Evolutionary conservation across 92 coral and sea anemone genomes (phyloP).

Genomic region (Heliopora coerulea): DNA sequence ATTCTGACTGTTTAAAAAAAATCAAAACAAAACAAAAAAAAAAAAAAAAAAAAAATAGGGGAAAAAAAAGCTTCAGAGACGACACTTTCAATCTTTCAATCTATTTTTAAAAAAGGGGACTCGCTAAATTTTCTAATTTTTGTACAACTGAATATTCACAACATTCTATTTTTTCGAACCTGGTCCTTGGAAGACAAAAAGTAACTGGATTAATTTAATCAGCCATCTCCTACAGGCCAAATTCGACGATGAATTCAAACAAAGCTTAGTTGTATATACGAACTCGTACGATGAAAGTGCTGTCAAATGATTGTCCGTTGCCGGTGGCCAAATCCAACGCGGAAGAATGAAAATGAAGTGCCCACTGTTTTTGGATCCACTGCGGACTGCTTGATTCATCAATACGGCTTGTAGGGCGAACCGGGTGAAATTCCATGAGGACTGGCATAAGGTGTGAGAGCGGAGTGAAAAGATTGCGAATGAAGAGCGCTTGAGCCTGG

Average conservation of each 20-base stretch:
- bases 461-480: conserved; percentile 25
- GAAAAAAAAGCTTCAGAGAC: not conserved
- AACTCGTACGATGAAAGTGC: too few species aligned
- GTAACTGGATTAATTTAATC: too few species aligned
- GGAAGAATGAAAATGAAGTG: too few species aligned
- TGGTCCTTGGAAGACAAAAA: not conserved
- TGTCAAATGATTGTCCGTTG: too few species aligned
- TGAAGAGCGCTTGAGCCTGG: conserved; percentile 22
- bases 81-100: not conserved
- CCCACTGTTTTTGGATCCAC: too few species aligned
- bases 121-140: not conserved
- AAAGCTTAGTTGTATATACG: too few species aligned
- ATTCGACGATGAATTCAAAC: too few species aligned
- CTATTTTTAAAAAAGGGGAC: not conserved
- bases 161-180: not conserved
- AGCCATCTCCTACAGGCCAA: too few species aligned
- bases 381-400: not conserved
- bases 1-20: not conserved
- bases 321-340: not conserved
- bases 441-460: conserved; percentile 30
- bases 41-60: not conserved
- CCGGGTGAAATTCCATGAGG: conserved; percentile 28
- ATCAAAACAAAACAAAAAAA: not conserved
- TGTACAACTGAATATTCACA: not conserved
- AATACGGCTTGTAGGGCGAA: conserved; percentile 31